These are phyloP conservation scores for Plestiodon gilberti DNA, from an alignment of 2,113 vertebrate genomes.

Conservation along the genomic window DNA sequence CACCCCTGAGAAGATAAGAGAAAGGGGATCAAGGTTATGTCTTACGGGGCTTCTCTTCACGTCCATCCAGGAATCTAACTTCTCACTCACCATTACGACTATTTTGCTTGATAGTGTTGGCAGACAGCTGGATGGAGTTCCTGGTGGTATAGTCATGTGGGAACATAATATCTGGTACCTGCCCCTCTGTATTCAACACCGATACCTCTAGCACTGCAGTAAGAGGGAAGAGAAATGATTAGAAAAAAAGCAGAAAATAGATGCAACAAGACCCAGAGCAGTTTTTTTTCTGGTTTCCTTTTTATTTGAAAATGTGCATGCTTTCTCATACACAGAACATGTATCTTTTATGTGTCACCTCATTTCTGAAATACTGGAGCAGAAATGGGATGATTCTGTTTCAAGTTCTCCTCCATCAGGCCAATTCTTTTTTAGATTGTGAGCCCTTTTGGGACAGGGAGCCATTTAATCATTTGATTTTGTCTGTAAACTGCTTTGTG, in stretches of 20 bases:
- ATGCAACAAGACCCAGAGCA: not conserved
- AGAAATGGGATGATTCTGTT: not conserved
- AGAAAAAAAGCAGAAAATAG: not conserved
- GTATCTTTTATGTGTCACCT: not conserved
- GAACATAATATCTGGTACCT: conserved; percentile 89
- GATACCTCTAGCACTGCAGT: conserved; percentile 88
- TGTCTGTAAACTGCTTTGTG: too few species aligned
- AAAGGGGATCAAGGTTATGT: not conserved
- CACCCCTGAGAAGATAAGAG: conserved; percentile 78
- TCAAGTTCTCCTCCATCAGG: too few species aligned
- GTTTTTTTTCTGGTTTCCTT: not conserved
- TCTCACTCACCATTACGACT: conserved; percentile 89
- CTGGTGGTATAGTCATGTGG: conserved; percentile 87
- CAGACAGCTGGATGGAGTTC: conserved; percentile 90
- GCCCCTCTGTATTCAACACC: conserved; percentile 90
- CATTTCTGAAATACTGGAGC: not conserved
- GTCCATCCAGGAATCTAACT: not conserved
- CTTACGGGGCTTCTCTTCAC: not conserved
- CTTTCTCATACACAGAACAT: not conserved
- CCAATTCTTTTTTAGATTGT: too few species aligned
- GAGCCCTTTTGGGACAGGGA: too few species aligned
- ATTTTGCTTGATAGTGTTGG: conserved; percentile 94
- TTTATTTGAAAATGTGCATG: not conserved
- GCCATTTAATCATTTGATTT: too few species aligned
- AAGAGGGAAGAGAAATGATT: not conserved